A percentile compares a stretch with the other conserved stretches of the same genome.
Evolutionary conservation across 2,797 vertebrate genomes (phyloP).

Genomic region (Sarcoramphus papa): DNA sequence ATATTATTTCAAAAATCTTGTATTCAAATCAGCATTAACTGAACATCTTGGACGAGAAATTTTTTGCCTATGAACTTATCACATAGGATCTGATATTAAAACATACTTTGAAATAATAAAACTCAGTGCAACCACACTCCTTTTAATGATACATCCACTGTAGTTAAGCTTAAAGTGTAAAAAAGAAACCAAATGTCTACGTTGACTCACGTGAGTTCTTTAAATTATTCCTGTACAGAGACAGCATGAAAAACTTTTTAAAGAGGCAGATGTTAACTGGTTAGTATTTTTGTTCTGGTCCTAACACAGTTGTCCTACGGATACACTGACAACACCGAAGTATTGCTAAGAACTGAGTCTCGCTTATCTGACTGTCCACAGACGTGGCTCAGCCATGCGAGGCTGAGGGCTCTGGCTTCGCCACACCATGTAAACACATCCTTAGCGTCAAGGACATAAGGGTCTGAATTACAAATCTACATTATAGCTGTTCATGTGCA

Average conservation of each 20-base stretch:
- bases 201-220: neutral
- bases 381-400: rapidly evolving
- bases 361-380: neutral
- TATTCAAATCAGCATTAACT: neutral
- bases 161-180: neutral
- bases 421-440: rapidly evolving
- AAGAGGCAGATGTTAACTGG: neutral
- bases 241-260: neutral
- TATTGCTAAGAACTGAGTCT: neutral
- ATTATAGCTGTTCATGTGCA: rapidly evolving
- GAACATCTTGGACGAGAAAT: neutral
- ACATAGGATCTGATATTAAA: neutral
- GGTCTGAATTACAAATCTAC: neutral
- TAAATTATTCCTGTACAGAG: neutral
- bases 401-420: neutral
- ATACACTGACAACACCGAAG: neutral
- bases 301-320: neutral
- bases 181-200: neutral
- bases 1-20: neutral
- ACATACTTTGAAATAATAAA: neutral
- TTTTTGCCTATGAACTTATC: neutral
- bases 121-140: neutral
- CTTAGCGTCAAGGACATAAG: neutral
- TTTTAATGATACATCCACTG: neutral
- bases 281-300: neutral